Evolutionary conservation across 1,140 invertebrate genomes (phyloP), one percentile per base, ranked within the genome.

Genomic region (Ceratina calcarata): DNA sequence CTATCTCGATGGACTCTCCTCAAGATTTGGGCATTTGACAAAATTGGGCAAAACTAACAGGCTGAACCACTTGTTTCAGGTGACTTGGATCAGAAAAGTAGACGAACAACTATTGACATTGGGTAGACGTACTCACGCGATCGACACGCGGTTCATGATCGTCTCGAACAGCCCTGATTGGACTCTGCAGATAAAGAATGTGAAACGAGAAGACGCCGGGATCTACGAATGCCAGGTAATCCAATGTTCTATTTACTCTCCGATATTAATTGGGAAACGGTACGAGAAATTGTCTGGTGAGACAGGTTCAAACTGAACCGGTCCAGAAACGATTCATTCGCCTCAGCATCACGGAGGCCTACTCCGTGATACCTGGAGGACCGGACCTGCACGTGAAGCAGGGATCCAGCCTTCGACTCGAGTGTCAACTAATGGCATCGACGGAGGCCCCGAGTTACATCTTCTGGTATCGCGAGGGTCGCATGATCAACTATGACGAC

Each of bases 141-240:
- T 95, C 80, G 96, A 96, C 85, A 95, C 94, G 69, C 93, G 96
- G 72, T 97, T 96, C 90, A 95, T 96, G 87, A 95, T 97, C 12
- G 96, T 96, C 67, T 96, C 96, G 85, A 95, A 96, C 20, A 94
- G 95, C 75, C 94, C 94, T 68, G 95, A 96, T 80, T 97, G 96
- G 96, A 95, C 94, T 1, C 91, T 97, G 22, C 93, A 96, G 80
- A 95, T 97, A 82, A 95, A 95, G 86, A 95, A 94, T 81, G 96
- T 96, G 12, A 95, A 94, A 57, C 93, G 94, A 13, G 93, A 95
- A n/a, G 96, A 97, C 86, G 95, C 94, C 22, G 96, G 96, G 16
- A 90, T 96, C n/a, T 97, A 97, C 88, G 96, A 97, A 90, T 97
- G 96, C 90, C 96, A 97, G 94, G 94, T 97, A 81, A 84, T 32